Evolutionary conservation across 2,113 vertebrate genomes (phyloP).

Genomic region (Cavia porcellus): DNA sequence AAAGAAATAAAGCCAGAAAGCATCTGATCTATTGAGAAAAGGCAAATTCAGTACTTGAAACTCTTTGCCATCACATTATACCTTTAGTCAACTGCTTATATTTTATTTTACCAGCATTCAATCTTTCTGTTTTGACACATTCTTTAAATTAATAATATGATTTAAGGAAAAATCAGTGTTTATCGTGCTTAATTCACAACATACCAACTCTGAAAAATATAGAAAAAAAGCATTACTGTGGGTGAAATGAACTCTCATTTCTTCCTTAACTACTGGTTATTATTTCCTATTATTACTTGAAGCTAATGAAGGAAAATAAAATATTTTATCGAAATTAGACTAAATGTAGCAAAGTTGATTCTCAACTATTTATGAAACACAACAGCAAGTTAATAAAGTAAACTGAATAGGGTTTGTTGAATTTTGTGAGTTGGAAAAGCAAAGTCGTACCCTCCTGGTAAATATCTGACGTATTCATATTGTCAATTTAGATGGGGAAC

Average conservation of each 20-base stretch:
- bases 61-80: not conserved
- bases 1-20: not conserved
- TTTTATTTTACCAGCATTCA: not conserved
- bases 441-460: not conserved
- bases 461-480: constrained; percentile 64
- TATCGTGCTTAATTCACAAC: not conserved
- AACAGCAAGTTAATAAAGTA: constrained; percentile 47
- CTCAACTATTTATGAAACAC: constrained; percentile 60
- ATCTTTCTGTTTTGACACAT: not conserved
- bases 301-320: constrained; percentile 2
- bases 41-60: not conserved
- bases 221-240: not conserved
- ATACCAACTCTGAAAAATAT: not conserved
- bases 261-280: not conserved
- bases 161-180: constrained; percentile 35
- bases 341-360: constrained; percentile 25
- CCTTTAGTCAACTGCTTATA: not conserved
- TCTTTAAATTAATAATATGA: constrained; percentile 18
- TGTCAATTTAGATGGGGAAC: constrained; percentile 23
- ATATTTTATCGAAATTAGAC: constrained; percentile 48
- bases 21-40: not conserved
- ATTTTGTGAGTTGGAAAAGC: constrained; percentile 53
- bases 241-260: constrained; percentile 55
- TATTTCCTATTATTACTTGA: constrained; percentile 30
- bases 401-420: constrained; percentile 42